Conservation (phyloP, 2,888 invertebrate species). For the Chloroclystis v-ata region DNA sequence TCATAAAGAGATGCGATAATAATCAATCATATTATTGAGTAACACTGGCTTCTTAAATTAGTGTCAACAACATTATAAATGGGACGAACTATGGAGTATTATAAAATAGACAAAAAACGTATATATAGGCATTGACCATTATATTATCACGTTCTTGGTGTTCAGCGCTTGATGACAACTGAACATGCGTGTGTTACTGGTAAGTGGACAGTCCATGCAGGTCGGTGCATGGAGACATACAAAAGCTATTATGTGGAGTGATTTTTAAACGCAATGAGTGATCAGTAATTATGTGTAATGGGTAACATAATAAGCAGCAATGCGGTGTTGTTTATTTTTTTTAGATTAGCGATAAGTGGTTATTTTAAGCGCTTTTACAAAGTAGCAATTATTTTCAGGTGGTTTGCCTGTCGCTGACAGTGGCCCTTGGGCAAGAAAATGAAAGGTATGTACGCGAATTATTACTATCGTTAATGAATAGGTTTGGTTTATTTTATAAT, state of each 20-base stretch:
- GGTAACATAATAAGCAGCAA: too few relatives aligned
- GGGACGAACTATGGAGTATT: conserved; percentile 56
- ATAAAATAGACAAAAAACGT: conserved; percentile 66
- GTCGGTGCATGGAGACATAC: conserved; percentile 4
- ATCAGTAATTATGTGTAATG: too few relatives aligned
- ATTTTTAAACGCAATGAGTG: not conserved
- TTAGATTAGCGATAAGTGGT: too few relatives aligned
- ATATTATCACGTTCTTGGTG: conserved; percentile 61
- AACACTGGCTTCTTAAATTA: conserved; percentile 52
- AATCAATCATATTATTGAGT: conserved; percentile 52
- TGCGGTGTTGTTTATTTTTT: too few relatives aligned
- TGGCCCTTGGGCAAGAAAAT: conserved; percentile 52
- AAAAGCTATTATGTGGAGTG: too few relatives aligned
- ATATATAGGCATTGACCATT: conserved; percentile 65
- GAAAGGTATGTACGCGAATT: conserved; percentile 40
- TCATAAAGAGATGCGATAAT: conserved; percentile 3
- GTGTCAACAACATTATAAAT: conserved; percentile 61
- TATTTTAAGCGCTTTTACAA: too few relatives aligned
- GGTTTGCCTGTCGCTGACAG: conserved; percentile 51
- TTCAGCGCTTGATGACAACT: conserved; percentile 53
- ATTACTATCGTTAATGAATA: not conserved
- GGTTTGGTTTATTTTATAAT: too few relatives aligned
- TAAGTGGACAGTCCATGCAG: conserved; percentile 39
- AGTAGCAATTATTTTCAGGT: conserved; percentile 50
- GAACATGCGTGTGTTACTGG: conserved; percentile 64